phyloP scores from a whole-genome alignment of 1,140 invertebrate genomes.

The Lamellibrachia luymesi region DNA sequence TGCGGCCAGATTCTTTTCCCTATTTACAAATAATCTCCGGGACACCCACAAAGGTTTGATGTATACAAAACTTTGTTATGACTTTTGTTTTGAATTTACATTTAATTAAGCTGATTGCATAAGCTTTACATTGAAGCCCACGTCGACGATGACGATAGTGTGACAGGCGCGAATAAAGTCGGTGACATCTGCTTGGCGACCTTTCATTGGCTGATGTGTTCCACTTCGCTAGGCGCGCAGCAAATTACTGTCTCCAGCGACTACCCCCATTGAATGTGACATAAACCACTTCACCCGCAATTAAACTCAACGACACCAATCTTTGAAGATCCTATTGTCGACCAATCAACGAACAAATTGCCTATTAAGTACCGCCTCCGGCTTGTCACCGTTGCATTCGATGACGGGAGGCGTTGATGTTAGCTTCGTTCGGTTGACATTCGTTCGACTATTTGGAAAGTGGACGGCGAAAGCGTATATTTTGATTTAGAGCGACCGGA shows the following conservation, averaged over 20 bases:
- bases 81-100: neutral
- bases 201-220: neutral
- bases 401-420: neutral
- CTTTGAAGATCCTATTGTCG: neutral
- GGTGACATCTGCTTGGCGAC: neutral
- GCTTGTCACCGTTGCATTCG: neutral
- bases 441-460: neutral
- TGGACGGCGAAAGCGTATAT: neutral
- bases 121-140: neutral
- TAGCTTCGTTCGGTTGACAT: neutral
- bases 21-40: neutral
- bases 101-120: neutral
- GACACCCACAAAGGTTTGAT: neutral
- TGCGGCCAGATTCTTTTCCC: too few species aligned
- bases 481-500: neutral
- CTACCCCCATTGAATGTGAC: neutral
- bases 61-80: neutral
- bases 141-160: neutral
- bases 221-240: neutral
- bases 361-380: neutral
- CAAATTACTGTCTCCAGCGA: neutral
- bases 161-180: neutral
- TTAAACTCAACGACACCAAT: neutral
- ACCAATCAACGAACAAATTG: constrained; percentile 1
- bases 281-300: neutral